These are phyloP conservation scores for Prosapia bicincta DNA, from an alignment of 2,888 invertebrate genomes.

Conservation along the genomic window DNA sequence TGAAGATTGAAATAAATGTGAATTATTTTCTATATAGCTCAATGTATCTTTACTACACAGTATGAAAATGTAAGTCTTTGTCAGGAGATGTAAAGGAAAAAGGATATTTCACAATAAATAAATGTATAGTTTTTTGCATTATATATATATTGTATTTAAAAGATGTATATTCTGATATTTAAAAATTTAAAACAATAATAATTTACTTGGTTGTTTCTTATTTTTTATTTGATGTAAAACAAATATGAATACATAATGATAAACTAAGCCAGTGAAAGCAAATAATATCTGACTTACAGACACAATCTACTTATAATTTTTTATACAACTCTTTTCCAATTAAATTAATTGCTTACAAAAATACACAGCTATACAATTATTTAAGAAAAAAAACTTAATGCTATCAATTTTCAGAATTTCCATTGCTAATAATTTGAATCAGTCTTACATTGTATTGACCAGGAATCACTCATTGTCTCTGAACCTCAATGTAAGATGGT, in stretches of 20 bases:
- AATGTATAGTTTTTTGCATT: neutral
- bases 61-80: too few species aligned
- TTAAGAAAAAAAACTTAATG: neutral
- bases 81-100: too few species aligned
- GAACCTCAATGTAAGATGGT: constrained; percentile 2
- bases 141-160: constrained; percentile 2
- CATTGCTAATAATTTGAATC: neutral
- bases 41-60: too few species aligned
- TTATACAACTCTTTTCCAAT: neutral
- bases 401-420: neutral
- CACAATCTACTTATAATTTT: neutral
- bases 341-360: neutral
- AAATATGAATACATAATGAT: neutral
- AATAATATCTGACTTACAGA: neutral
- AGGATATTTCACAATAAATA: neutral
- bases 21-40: too few species aligned
- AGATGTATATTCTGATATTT: neutral
- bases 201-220: neutral
- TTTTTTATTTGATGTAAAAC: neutral
- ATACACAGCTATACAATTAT: neutral
- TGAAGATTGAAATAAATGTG: too few species aligned
- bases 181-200: neutral
- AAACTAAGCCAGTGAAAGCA: neutral
- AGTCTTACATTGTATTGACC: neutral
- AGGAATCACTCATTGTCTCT: neutral